Evolutionary conservation across 2,888 invertebrate species (phyloP), one percentile per base, ranked within the genome.

Genomic region (Plagodis pulveraria): DNA sequence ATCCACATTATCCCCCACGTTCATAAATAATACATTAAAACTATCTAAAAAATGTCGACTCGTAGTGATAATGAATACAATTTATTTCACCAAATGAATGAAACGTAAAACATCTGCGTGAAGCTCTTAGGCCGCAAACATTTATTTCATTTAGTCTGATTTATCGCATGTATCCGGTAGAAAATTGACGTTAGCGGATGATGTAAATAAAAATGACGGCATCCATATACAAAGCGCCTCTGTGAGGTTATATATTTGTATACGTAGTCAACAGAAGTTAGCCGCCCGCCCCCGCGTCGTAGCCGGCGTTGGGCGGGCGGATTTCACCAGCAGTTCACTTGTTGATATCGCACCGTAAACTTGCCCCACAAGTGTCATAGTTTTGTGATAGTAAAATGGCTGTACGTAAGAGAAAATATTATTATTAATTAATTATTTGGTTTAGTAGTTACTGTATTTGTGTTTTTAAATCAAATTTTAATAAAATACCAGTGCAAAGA

Each of bases 291-390:
- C 84, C 83, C 86, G 81, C 81, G 33, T 38, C 69, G 42, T 62
- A 69, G 75, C 70, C 73, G 71, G 66, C 62, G 69, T 71, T 86
- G 81, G 91, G 90, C 91, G 91, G 90, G 86, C 88, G 84, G 66
- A 63, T 62, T 63, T 66, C 70, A 69, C 68, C 63, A 63, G 76
- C 90, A 91, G 91, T 92, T 81, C 75, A 75, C 77, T 73, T 77
- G 77, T 74, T 72, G 88, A 81, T 78, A 81, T 73, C 83, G 81
- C 59, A 66, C 78, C 71, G 89, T 78, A 76, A 83, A 81, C 88
- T 83, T 81, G 91, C 73, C 76, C 77, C 76, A 69, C 65, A 65
- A 76, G 86, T 84, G 83, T 70, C 67, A 67, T 66, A 77, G 76
- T 82, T 79, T 63, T 70, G 84, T 82, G 78, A 81, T 67, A 74